These are phyloP conservation scores for Neopipo cinnamomea DNA, from an alignment of 2,113 vertebrate genomes.

Conservation along the genomic window DNA sequence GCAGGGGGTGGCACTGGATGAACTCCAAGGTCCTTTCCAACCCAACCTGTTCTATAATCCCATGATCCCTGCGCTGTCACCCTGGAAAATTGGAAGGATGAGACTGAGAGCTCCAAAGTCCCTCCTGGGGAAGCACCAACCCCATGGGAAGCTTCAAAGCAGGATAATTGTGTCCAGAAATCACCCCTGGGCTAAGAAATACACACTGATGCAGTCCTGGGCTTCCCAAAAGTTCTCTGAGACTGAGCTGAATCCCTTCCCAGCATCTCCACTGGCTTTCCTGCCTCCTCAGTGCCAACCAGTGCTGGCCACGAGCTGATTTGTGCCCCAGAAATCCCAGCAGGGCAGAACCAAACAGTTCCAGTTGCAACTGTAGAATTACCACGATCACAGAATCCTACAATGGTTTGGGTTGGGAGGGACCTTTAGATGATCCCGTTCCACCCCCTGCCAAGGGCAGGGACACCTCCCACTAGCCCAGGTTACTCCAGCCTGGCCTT, in stretches of 20 bases:
- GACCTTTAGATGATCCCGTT: accelerated
- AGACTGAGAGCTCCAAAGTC: not conserved
- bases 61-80: accelerated
- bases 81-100: not conserved
- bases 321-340: not conserved
- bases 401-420: not conserved
- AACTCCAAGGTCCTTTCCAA: not conserved
- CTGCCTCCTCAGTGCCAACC: not conserved
- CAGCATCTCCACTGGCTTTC: accelerated
- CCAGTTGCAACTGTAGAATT: not conserved
- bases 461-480: accelerated
- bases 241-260: not conserved
- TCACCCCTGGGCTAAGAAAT: not conserved
- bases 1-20: not conserved
- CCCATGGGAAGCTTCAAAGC: not conserved
- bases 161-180: not conserved
- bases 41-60: not conserved
- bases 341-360: not conserved
- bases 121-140: not conserved
- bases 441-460: not conserved
- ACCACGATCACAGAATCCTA: accelerated
- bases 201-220: accelerated
- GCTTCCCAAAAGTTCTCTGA: not conserved
- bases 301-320: accelerated
- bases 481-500: not conserved